Base-by-base conservation (phyloP, 1,140 invertebrate genomes). In the Ceratina calcarata region DNA sequence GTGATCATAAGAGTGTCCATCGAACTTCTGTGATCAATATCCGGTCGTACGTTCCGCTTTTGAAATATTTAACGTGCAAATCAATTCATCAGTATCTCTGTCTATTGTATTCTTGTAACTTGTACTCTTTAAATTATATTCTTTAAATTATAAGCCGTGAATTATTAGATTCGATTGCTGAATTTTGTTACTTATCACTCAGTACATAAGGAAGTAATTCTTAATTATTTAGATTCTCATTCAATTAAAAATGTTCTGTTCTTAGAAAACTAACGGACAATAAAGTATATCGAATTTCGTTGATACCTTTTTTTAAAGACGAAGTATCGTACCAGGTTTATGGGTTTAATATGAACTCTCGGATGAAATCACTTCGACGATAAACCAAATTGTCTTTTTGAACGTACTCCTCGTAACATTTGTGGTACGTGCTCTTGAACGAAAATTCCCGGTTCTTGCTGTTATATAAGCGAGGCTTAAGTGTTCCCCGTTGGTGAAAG, bases 1-100 rank as follows among this genome's bases (percentile, higher is more conserved):
- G 69, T 66, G 83, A 86, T 86, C 76, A 65, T 86, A 86, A 86
- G 81, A 83, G 85, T 80, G 58, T 53, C 72, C 53, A 45, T 45
- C 66, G 66, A 55, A 55, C 58, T 37, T 49, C n/a, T 16, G 51
- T 80, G 84, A 75, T 86, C 85, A 81, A 86, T 86, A 83, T 7
- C 16, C 72, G 66, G 20, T 57, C 2, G 83, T 82, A 82, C 75
- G 82, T 69, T 85, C 83, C 22, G 32, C 16, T 7, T 37, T 53
- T 66, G 45, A 79, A 82, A 12, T 60, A 22, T 45, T 45, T 45
- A 32, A 32, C 27, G 27, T 32, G 27, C 0, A 45, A 45, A 10
- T 45, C 37, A 45, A 45, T 45, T 45, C 8, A 45, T 45, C 37
- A 45, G 32, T 2, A 37, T 3, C 6, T 37, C 6, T 37, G 32